phyloP scores from a whole-genome alignment of 2,888 invertebrate species.

The Cataglyphis livida region DNA sequence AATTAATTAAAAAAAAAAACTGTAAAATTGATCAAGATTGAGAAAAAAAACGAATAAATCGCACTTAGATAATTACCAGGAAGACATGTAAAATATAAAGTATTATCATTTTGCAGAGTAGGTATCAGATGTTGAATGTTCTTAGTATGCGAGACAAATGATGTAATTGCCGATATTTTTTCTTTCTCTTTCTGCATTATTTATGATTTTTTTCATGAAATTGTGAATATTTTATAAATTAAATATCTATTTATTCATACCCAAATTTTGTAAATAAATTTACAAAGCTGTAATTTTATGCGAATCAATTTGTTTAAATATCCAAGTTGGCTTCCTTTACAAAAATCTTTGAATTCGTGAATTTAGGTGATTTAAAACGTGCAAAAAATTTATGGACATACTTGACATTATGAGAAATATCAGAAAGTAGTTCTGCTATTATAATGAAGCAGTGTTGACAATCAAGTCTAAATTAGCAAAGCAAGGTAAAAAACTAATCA shows the following conservation, averaged over 20 bases:
- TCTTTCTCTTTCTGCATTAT: background rate
- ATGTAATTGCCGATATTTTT: slow-evolving; percentile 49
- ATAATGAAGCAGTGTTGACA: background rate
- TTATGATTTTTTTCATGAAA: background rate
- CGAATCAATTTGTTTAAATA: background rate
- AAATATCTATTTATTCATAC: background rate
- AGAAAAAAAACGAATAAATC: background rate
- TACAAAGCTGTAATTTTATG: background rate
- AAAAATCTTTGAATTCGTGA: slow-evolving; percentile 41
- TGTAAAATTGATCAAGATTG: slow-evolving; percentile 12
- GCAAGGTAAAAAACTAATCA: background rate
- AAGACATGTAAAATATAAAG: slow-evolving; percentile 21
- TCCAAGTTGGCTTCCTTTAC: background rate
- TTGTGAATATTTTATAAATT: background rate
- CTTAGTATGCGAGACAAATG: slow-evolving; percentile 32
- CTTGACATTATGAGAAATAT: slow-evolving; percentile 62
- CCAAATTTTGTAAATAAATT: slow-evolving; percentile 3
- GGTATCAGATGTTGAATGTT: slow-evolving; percentile 30
- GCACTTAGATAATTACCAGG: background rate
- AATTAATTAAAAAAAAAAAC: background rate
- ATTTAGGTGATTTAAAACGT: slow-evolving; percentile 72
- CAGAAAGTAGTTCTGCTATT: slow-evolving; percentile 15
- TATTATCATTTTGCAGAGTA: slow-evolving; percentile 26
- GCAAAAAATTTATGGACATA: slow-evolving; percentile 47
- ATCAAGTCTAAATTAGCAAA: slow-evolving; percentile 1